A percentile compares a stretch with the other conserved stretches of the same genome.
Conservation (phyloP, 2,888 invertebrate genomes). For the Buathra laborator region DNA sequence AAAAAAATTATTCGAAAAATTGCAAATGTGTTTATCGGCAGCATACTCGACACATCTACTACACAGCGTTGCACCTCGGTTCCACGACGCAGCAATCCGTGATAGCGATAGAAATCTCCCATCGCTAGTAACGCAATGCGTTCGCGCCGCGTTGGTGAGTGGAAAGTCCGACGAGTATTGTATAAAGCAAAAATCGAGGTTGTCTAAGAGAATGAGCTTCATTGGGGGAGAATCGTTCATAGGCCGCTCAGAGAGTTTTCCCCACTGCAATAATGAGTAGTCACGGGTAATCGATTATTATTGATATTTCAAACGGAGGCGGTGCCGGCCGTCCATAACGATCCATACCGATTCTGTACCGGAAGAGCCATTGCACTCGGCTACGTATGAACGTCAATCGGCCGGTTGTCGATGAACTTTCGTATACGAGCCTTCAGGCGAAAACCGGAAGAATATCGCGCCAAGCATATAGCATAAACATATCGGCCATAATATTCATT, state of each 20-base stretch:
- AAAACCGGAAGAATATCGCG: slow-evolving; percentile 61
- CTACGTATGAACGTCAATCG: slow-evolving; percentile 15
- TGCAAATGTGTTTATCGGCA: not conserved
- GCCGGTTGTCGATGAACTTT: slow-evolving; percentile 25
- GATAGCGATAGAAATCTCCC: slow-evolving; percentile 36
- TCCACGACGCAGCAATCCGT: slow-evolving; percentile 51
- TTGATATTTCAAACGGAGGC: slow-evolving; percentile 27
- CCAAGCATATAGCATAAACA: slow-evolving; percentile 17
- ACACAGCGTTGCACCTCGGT: slow-evolving; percentile 41
- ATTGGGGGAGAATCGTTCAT: slow-evolving; percentile 4
- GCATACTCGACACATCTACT: not conserved
- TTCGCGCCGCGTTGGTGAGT: slow-evolving; percentile 8
- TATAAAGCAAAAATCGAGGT: slow-evolving; percentile 1
- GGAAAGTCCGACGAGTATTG: slow-evolving; percentile 18
- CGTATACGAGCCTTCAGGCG: slow-evolving; percentile 35
- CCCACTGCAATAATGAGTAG: slow-evolving; percentile 23
- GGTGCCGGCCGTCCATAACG: slow-evolving; percentile 10
- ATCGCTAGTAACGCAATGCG: not conserved
- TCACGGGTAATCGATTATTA: slow-evolving; percentile 53
- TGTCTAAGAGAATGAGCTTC: not conserved
- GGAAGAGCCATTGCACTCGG: slow-evolving; percentile 35
- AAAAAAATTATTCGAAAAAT: not conserved
- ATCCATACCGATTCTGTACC: slow-evolving; percentile 24
- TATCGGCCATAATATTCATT: slow-evolving; percentile 47
- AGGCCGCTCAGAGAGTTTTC: not conserved